Evolutionary conservation across 1,140 invertebrate genomes (phyloP).

Genomic region (Streblospio benedicti): DNA sequence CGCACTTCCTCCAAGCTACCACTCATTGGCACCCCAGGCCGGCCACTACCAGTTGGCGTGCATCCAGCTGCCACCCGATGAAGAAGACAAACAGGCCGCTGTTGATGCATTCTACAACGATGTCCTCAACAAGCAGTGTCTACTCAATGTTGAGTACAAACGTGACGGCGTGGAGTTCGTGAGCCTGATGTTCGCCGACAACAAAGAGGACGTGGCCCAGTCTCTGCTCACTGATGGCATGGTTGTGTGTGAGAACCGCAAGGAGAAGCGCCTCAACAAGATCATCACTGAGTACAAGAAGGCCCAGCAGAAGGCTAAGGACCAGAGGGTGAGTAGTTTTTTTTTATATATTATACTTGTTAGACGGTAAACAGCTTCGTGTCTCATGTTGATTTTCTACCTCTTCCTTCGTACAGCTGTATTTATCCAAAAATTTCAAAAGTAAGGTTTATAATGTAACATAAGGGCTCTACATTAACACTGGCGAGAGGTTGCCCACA

Average conservation of each 20-base stretch:
- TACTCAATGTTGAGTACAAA: constrained; percentile 54
- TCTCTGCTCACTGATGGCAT: constrained; percentile 76
- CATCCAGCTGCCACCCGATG: constrained; percentile 70
- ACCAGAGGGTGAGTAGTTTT: constrained; percentile 52
- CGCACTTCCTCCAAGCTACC: constrained; percentile 62
- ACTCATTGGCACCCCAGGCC: constrained; percentile 68
- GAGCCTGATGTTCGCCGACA: constrained; percentile 60
- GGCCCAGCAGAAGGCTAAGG: constrained; percentile 76
- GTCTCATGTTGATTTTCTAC: too few species aligned
- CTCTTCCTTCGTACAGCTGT: too few species aligned
- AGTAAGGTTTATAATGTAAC: too few species aligned
- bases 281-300: constrained; percentile 72
- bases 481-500: too few species aligned
- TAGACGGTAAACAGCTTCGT: not conserved
- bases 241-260: constrained; percentile 67
- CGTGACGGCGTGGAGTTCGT: constrained; percentile 55
- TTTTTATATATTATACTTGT: constrained; percentile 1
- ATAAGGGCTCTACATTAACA: too few species aligned
- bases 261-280: constrained; percentile 71
- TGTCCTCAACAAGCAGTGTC: constrained; percentile 41
- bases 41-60: constrained; percentile 77
- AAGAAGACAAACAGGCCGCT: constrained; percentile 69
- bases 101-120: constrained; percentile 51
- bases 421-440: too few species aligned
- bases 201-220: constrained; percentile 69